Conservation (phyloP, 2,113 vertebrate genomes). For the Leucopsar rothschildi region DNA sequence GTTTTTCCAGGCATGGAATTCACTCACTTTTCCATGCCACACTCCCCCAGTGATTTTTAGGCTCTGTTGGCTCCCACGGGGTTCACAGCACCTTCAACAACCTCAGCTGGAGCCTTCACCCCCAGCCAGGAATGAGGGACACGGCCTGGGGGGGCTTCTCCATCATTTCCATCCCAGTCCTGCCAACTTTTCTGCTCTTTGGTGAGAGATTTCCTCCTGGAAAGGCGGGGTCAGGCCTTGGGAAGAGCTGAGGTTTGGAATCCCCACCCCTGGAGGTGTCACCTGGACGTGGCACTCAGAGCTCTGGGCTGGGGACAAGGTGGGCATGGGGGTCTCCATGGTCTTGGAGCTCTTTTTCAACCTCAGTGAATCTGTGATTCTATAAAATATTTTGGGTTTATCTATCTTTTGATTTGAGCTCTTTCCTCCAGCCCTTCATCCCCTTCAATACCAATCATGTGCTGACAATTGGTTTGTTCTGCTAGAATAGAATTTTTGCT, state of each 20-base stretch:
- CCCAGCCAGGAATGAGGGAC: background rate
- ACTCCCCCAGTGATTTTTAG: background rate
- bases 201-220: fast-evolving
- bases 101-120: background rate
- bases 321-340: fast-evolving
- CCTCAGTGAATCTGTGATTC: too few relatives aligned
- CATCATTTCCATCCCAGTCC: background rate
- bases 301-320: background rate
- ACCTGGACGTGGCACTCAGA: background rate
- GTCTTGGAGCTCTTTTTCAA: fast-evolving
- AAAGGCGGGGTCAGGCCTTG: background rate
- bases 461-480: background rate
- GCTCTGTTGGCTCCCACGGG: background rate
- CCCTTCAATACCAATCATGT: background rate
- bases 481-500: background rate
- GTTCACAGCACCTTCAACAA: fast-evolving
- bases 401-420: background rate
- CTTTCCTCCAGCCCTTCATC: background rate
- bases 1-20: fast-evolving
- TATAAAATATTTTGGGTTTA: background rate
- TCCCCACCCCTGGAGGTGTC: background rate
- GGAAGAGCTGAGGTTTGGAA: background rate
- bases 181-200: background rate
- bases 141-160: background rate
- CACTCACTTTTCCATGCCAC: background rate